Evolutionary conservation across 2,113 vertebrate species (phyloP).

Genomic region (Ailuropoda melanoleuca): DNA sequence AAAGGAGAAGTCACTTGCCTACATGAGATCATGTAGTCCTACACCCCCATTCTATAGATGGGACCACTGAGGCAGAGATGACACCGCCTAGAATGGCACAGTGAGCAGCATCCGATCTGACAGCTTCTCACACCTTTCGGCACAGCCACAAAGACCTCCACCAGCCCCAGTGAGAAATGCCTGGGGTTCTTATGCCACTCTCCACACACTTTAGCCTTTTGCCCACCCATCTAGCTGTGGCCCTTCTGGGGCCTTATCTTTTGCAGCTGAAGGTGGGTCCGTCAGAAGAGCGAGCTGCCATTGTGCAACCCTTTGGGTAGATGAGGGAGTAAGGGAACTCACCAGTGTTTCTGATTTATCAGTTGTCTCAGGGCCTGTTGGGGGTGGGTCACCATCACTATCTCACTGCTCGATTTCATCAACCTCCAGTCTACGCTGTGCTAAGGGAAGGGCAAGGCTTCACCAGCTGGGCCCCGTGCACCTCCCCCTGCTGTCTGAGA

Average conservation of each 20-base stretch:
- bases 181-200: background rate
- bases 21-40: background rate
- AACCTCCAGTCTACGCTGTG: background rate
- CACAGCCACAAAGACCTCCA: background rate
- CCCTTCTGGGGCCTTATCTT: background rate
- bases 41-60: background rate
- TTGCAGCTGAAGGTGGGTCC: background rate
- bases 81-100: background rate
- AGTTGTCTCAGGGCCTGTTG: background rate
- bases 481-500: background rate
- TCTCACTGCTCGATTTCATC: fast-evolving
- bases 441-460: background rate
- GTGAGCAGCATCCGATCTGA: background rate
- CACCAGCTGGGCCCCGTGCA: background rate
- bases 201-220: background rate
- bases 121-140: background rate
- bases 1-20: background rate
- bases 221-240: background rate
- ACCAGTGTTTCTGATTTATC: background rate
- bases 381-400: background rate
- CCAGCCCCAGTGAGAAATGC: background rate
- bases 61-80: background rate
- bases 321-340: background rate
- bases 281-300: background rate
- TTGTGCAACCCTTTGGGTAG: background rate